These are phyloP conservation scores for Willowsia nigromaculata DNA, from an alignment of 2,888 invertebrate genomes.

Conservation along the genomic window DNA sequence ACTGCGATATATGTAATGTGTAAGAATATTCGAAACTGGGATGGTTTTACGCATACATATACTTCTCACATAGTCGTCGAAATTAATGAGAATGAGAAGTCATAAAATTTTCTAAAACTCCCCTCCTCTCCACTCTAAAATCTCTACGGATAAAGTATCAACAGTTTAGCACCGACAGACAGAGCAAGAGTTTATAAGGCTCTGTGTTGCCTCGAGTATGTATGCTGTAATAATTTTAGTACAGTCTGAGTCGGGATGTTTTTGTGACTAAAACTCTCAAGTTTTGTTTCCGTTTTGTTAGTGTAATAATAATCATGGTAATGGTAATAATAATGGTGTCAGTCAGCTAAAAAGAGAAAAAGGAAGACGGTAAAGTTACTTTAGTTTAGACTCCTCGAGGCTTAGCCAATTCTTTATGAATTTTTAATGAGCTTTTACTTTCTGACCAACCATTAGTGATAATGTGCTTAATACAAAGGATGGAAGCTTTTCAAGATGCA, in stretches of 20 bases:
- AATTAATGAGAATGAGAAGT: slow-evolving; percentile 70
- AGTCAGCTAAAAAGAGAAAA: slow-evolving; percentile 21
- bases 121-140: slow-evolving; percentile 43
- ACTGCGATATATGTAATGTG: neutral
- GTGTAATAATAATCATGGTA: slow-evolving; percentile 34
- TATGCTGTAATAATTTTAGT: neutral
- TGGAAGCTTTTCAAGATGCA: slow-evolving; percentile 39
- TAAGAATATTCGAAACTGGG: neutral
- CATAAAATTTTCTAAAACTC: slow-evolving; percentile 61
- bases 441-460: slow-evolving; percentile 54
- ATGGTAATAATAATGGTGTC: slow-evolving; percentile 40
- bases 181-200: neutral
- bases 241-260: neutral
- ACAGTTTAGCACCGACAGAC: slow-evolving; percentile 28
- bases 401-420: slow-evolving; percentile 55
- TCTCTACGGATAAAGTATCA: slow-evolving; percentile 60
- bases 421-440: slow-evolving; percentile 66
- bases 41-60: neutral
- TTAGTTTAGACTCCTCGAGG: neutral
- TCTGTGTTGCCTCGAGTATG: neutral
- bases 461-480: slow-evolving; percentile 32
- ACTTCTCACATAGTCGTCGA: slow-evolving; percentile 47
- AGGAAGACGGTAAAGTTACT: neutral
- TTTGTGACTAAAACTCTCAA: slow-evolving; percentile 31
- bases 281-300: slow-evolving; percentile 35